A percentile compares a stretch with the other conserved stretches of the same genome.
These are phyloP conservation scores for Mionectes macconnelli DNA, from an alignment of 2,113 vertebrate species.

Conservation along the genomic window DNA sequence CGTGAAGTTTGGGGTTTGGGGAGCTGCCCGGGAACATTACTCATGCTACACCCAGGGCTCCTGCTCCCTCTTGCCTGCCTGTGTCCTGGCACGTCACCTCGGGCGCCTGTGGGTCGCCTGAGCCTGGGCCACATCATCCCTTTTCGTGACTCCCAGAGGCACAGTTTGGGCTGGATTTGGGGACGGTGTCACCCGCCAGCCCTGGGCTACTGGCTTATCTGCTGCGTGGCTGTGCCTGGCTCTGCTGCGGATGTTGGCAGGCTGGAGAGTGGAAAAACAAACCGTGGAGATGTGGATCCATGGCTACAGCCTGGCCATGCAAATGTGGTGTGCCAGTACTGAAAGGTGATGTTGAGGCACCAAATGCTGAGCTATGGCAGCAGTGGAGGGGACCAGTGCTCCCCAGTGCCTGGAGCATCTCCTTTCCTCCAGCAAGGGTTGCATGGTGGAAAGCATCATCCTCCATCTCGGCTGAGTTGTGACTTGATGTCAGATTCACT, in stretches of 20 bases:
- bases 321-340: background rate
- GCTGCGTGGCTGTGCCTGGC: background rate
- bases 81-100: fast-evolving
- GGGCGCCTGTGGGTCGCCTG: fast-evolving
- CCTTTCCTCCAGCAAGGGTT: background rate
- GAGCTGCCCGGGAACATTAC: fast-evolving
- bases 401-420: background rate
- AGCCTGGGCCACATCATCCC: background rate
- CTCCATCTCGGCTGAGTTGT: background rate
- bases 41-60: background rate
- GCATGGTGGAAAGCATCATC: background rate
- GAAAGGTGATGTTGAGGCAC: fast-evolving
- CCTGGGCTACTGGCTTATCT: background rate
- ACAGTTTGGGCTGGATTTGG: background rate
- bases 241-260: background rate
- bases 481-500: background rate
- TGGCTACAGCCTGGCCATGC: background rate
- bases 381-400: background rate
- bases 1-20: background rate
- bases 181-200: fast-evolving
- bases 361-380: background rate
- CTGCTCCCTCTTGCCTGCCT: background rate
- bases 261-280: slow-evolving; percentile 42
- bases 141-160: background rate
- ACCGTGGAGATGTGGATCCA: background rate